Evolutionary conservation across 2,888 invertebrate species (phyloP).

Genomic region (Chalcis sispes): DNA sequence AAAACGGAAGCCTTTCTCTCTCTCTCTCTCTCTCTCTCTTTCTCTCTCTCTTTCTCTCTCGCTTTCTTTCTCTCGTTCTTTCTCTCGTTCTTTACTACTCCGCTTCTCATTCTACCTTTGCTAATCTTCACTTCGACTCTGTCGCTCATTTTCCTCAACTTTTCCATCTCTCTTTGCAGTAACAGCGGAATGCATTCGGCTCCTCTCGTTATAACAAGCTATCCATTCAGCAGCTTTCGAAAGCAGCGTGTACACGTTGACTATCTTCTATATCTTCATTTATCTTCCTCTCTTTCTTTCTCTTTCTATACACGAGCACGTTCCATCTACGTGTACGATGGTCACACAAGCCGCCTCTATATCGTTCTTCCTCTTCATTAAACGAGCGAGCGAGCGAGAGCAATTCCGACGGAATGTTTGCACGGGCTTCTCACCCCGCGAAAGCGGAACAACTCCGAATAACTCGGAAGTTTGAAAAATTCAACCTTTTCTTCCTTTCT

Average conservation of each 20-base stretch:
- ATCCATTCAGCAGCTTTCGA: constrained; percentile 17
- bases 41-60: constrained; percentile 6
- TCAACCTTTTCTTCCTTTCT: constrained; percentile 62
- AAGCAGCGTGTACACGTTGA: neutral
- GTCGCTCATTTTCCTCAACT: no score
- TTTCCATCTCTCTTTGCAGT: no score
- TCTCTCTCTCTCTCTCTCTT: neutral
- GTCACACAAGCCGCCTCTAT: no score
- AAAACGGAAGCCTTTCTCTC: neutral
- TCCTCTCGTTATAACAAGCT: constrained; percentile 44
- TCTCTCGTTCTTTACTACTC: no score
- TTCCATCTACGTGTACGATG: no score
- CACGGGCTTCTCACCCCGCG: constrained; percentile 60
- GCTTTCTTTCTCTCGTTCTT: neutral
- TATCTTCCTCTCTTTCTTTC: no score
- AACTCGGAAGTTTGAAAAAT: constrained; percentile 65
- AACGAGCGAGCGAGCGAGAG: neutral
- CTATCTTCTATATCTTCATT: no score
- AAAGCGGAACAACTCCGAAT: constrained; percentile 52
- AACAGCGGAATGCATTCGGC: no score
- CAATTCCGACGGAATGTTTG: constrained; percentile 63
- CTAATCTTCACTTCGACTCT: no score
- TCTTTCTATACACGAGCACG: neutral
- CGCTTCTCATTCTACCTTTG: no score
- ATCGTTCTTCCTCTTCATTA: no score